Conservation (phyloP, 2,113 vertebrate species). For the Lates calcarifer region DNA sequence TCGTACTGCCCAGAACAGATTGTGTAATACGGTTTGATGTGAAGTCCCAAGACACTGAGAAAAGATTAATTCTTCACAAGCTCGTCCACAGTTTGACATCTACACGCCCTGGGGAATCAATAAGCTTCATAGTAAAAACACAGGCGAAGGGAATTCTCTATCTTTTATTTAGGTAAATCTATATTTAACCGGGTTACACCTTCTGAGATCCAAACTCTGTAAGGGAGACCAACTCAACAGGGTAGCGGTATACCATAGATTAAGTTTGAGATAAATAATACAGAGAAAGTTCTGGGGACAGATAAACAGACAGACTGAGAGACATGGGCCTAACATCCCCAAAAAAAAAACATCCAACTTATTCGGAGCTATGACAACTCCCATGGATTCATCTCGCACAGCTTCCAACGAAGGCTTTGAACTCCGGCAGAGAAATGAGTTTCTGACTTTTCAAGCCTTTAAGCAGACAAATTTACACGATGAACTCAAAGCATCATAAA, state of each 20-base stretch:
- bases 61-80: conserved; percentile 64
- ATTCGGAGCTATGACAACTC: conserved; percentile 64
- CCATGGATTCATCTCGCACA: conserved; percentile 45
- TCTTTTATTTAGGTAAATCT: neutral
- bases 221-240: conserved; percentile 10
- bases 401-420: conserved; percentile 53
- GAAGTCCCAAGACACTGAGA: conserved; percentile 45
- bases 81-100: conserved; percentile 49
- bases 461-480: conserved; percentile 50
- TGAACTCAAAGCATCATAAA: conserved; percentile 50
- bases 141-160: neutral
- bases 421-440: conserved; percentile 52
- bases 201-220: conserved; percentile 10
- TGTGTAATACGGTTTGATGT: conserved; percentile 47
- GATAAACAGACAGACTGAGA: conserved; percentile 15
- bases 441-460: conserved; percentile 52
- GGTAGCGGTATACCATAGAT: neutral
- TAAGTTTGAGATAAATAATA: conserved; percentile 23
- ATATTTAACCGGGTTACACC: conserved; percentile 26
- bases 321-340: neutral
- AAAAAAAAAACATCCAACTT: neutral
- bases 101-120: conserved; percentile 39
- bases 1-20: conserved; percentile 33
- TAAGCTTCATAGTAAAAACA: conserved; percentile 30
- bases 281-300: conserved; percentile 8